A percentile compares a stretch with the other conserved stretches of the same genome.
These are phyloP conservation scores for Stomorhina lunata DNA, from an alignment of 2,888 invertebrate genomes.

Conservation along the genomic window DNA sequence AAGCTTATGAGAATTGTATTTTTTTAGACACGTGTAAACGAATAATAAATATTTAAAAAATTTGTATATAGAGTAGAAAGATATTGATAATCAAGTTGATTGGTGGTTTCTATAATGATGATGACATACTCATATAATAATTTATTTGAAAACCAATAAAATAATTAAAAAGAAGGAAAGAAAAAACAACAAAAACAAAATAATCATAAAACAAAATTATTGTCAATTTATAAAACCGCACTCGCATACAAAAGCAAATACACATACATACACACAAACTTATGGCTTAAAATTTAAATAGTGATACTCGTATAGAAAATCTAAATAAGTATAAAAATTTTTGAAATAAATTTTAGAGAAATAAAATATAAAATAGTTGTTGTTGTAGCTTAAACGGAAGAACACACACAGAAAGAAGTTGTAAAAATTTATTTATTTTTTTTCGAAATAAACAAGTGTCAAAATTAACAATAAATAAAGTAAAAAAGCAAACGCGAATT, in stretches of 20 bases:
- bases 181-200: neutral
- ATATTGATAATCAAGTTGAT: constrained; percentile 14
- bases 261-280: constrained; percentile 3
- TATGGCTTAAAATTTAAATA: no score
- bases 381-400: constrained; percentile 63
- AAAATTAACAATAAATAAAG: neutral
- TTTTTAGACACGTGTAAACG: no score
- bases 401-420: constrained; percentile 15
- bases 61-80: neutral
- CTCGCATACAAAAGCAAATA: neutral
- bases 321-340: neutral
- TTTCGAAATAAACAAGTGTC: neutral
- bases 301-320: neutral
- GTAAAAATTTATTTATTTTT: neutral
- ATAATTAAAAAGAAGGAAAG: neutral
- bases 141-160: constrained; percentile 34
- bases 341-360: constrained; percentile 21
- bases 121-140: constrained; percentile 41
- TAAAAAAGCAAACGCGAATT: no score
- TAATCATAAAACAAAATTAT: neutral
- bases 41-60: neutral
- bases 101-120: constrained; percentile 26
- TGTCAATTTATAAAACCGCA: neutral
- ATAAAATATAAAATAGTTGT: constrained; percentile 52
- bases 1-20: no score